Conservation (phyloP, 2,888 invertebrate species). For the Caenorhabditis doughertyi region DNA sequence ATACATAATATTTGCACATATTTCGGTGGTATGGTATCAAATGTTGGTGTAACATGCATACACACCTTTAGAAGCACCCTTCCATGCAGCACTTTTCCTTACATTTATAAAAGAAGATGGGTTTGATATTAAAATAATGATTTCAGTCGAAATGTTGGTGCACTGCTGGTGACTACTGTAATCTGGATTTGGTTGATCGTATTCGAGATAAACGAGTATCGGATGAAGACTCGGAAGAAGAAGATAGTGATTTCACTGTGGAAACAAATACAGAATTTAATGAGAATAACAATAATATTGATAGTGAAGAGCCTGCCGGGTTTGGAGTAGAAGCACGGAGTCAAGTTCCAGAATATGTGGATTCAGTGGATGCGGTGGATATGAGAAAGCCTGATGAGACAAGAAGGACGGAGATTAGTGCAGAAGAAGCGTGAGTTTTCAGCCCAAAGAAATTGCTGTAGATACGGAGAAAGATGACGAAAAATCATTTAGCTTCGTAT, state of each 20-base stretch:
- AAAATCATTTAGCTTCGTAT: not conserved
- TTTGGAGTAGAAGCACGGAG: not conserved
- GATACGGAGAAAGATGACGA: too few species aligned
- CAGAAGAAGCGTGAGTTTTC: conserved; percentile 29
- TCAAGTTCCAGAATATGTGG: not conserved
- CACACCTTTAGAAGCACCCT: conserved; percentile 17
- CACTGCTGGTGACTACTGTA: conserved; percentile 39
- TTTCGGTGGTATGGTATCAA: conserved; percentile 51
- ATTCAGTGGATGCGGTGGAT: conserved; percentile 4
- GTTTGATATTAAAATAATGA: not conserved
- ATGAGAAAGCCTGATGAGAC: conserved; percentile 37
- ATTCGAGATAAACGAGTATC: conserved; percentile 12
- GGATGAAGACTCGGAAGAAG: not conserved
- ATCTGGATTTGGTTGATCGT: conserved; percentile 40
- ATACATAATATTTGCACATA: conserved; percentile 46
- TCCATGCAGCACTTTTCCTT: too few species aligned
- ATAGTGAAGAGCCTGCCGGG: not conserved
- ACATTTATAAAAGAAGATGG: too few species aligned
- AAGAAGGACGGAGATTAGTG: not conserved
- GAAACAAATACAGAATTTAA: conserved; percentile 39
- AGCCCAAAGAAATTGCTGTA: too few species aligned
- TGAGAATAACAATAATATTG: conserved; percentile 12
- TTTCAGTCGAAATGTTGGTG: conserved; percentile 59
- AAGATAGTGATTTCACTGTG: conserved; percentile 33
- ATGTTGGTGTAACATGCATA: conserved; percentile 55